Base-by-base conservation (phyloP, 2,888 invertebrate species). In the Drosophila kuntzei region DNA sequence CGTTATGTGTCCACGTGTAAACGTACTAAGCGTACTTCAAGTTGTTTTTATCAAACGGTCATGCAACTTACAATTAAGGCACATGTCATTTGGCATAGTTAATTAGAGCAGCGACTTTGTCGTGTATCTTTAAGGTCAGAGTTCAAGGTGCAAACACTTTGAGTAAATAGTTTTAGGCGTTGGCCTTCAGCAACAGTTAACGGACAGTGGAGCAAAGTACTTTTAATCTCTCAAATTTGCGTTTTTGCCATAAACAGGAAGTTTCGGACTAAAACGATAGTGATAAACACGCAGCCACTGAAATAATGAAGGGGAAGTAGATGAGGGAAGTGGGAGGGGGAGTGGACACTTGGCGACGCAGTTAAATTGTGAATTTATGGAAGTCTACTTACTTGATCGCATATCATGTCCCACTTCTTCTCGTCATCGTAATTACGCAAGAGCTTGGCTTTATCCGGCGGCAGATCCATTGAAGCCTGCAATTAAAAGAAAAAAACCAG, bases 351-450 rank as follows among this genome's bases (percentile, higher is more conserved):
- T 51, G 44, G 32, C 34, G 12, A 34, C 18, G 46, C 29, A 53
- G 32, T 59, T 63, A 47, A 53, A 55, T 34, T 49, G 29, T n/a
- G 27, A 60, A 53, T 53, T 37, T 37, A 67, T 71, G 16, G 8
- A 57, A 59, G 16, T 67, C 32, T 61, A 87, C 94, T 93, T 92
- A 97, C 97, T 95, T 98, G 98, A 95, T 99, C 99, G 94, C 98
- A 98, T 93, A 99, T 98, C 93, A 99, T 97, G 93, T 99, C 99
- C 99, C 99, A 99, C 93, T 99, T 99, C 93, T 98, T 99, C 92
- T 98, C 98, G 93, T 97, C 96, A 93, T 99, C 98, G 92, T 99
- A 99, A 92, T 96, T 97, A 88, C 97, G 96, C 76, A 98, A 94
- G 37, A 99, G 94, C 93, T 99, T 98, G 88, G 98, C 98, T 93